A percentile compares a stretch with the other conserved stretches of the same genome.
Conservation (phyloP, 2,113 vertebrate species). For the Progne subis region DNA sequence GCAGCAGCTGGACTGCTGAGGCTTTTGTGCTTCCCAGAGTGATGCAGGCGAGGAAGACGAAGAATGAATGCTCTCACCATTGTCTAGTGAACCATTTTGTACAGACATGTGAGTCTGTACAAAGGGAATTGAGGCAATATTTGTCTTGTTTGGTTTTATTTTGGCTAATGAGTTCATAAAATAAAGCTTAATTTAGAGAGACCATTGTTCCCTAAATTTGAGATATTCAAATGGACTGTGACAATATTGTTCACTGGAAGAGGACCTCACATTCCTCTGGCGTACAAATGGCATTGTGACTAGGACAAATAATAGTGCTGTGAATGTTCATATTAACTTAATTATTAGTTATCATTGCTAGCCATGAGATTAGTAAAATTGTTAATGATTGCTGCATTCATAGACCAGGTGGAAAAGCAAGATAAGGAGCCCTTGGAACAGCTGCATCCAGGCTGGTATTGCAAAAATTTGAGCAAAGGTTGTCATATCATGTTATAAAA, state of each 20-base stretch:
- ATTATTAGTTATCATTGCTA: not conserved
- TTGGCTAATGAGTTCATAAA: slow-evolving; percentile 4
- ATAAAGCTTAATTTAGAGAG: not conserved
- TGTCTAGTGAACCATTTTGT: not conserved
- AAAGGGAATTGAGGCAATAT: not conserved
- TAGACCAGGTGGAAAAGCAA: slow-evolving; percentile 11
- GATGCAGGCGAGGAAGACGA: not conserved
- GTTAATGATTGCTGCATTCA: slow-evolving; percentile 13
- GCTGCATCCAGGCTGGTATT: not conserved
- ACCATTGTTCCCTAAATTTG: not conserved
- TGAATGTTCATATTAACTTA: not conserved
- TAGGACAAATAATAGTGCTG: not conserved
- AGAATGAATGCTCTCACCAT: not conserved
- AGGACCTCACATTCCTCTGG: not conserved
- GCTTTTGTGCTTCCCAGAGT: not conserved
- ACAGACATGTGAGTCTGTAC: fast-evolving
- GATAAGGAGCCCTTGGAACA: slow-evolving; percentile 16
- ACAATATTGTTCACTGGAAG: not conserved
- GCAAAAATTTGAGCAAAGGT: not conserved
- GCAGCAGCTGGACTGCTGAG: not conserved
- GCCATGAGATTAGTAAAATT: not conserved
- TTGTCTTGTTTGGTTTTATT: not conserved
- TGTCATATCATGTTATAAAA: not conserved
- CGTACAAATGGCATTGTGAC: not conserved
- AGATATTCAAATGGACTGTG: not conserved